Percentiles rank a stretch among this genome's conserved stretches.
phyloP scores from a whole-genome alignment of 2,888 invertebrate genomes.

The Zootermopsis nevadensis region DNA sequence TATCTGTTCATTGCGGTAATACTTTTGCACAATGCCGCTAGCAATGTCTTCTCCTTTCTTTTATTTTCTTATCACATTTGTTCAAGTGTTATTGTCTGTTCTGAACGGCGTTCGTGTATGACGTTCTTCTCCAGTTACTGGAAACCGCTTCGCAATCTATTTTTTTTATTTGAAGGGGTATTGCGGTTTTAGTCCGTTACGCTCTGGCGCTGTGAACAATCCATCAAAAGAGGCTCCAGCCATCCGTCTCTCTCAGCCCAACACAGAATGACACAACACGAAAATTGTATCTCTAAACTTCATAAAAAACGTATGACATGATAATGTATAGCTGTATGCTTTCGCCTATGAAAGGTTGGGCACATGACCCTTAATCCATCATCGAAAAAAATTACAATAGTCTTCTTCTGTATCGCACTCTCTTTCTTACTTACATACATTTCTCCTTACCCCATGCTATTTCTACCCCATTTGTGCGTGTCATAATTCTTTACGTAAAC shows the following conservation, averaged over 20 bases:
- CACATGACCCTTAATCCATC: not conserved
- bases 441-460: not conserved
- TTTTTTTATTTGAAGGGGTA: slow-evolving; percentile 7
- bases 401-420: not conserved
- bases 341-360: not conserved
- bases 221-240: slow-evolving; percentile 19
- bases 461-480: not conserved
- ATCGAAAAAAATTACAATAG: not conserved
- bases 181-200: slow-evolving; percentile 19
- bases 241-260: not conserved
- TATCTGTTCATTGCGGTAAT: not conserved
- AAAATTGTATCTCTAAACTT: slow-evolving; percentile 6
- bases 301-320: not conserved
- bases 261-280: slow-evolving; percentile 10
- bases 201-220: slow-evolving; percentile 20
- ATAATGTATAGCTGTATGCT: not conserved
- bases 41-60: not conserved
- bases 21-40: not conserved
- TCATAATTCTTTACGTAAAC: not conserved
- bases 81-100: not conserved
- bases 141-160: not conserved
- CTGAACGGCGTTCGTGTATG: slow-evolving; percentile 20
- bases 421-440: not conserved
- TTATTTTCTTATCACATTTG: not conserved
- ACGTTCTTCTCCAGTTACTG: slow-evolving; percentile 7